phyloP scores from a whole-genome alignment of 2,888 invertebrate genomes.

The Erynnis tages region DNA sequence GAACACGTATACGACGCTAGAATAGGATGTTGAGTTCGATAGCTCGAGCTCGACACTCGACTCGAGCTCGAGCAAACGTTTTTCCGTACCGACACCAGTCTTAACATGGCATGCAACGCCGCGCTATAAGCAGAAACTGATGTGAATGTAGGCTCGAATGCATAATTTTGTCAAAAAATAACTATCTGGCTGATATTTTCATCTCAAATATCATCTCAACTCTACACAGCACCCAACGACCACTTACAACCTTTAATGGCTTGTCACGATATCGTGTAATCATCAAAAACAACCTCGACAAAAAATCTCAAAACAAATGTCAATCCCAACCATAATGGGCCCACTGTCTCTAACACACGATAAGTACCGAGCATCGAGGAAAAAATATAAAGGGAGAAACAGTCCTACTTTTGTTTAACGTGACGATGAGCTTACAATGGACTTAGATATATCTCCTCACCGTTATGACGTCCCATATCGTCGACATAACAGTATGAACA shows the following conservation, averaged over 20 bases:
- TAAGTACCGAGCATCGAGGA: constrained; percentile 11
- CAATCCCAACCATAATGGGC: constrained; percentile 16
- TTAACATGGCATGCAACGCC: no score
- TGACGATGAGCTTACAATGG: constrained; percentile 24
- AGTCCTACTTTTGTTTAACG: constrained; percentile 22
- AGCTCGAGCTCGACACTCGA: no score
- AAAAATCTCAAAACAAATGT: constrained; percentile 11
- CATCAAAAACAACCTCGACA: background rate
- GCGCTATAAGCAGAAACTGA: no score
- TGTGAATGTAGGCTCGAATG: no score
- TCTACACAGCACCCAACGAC: no score
- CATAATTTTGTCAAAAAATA: no score
- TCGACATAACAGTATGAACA: constrained; percentile 38
- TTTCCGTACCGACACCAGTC: no score
- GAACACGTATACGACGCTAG: no score
- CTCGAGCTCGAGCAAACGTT: no score
- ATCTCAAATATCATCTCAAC: no score
- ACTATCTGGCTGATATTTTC: no score
- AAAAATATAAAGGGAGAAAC: constrained; percentile 9
- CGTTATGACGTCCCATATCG: constrained; percentile 36
- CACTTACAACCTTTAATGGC: constrained; percentile 5
- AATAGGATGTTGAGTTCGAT: no score
- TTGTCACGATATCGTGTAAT: constrained; percentile 3
- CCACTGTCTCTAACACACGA: constrained; percentile 19
- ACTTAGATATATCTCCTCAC: constrained; percentile 28